A percentile compares a stretch with the other conserved stretches of the same genome.
These are phyloP conservation scores for Hypanus sabinus DNA, from an alignment of 2,113 vertebrate species.

Conservation along the genomic window DNA sequence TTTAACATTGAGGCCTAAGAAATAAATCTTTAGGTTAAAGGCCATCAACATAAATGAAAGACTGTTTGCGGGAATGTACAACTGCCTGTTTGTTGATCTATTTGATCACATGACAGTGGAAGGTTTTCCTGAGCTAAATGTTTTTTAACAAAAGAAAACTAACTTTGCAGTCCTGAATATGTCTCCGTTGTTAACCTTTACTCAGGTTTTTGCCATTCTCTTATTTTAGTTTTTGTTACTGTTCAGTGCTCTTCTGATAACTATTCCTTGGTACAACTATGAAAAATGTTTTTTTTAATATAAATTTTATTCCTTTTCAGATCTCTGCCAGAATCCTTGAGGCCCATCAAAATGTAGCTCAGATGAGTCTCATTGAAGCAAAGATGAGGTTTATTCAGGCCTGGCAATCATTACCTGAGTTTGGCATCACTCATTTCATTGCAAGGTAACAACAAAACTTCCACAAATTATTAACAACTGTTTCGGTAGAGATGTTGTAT, in stretches of 20 bases:
- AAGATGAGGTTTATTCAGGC: constrained; percentile 98
- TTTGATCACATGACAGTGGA: constrained; percentile 23
- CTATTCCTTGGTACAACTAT: background rate
- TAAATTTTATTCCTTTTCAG: constrained; percentile 51
- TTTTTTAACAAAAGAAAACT: constrained; percentile 15
- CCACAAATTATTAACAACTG: background rate
- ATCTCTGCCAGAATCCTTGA: constrained; percentile 92
- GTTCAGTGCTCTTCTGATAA: background rate
- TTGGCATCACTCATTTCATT: constrained; percentile 97
- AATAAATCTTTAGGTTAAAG: background rate
- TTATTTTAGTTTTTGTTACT: background rate
- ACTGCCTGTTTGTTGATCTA: constrained; percentile 17
- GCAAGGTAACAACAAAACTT: constrained; percentile 65
- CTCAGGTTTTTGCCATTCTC: constrained; percentile 4
- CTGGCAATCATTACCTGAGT: constrained; percentile 95
- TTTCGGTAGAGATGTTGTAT: background rate
- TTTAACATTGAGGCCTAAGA: background rate
- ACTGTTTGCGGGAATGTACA: background rate
- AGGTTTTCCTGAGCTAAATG: constrained; percentile 11
- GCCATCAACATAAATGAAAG: background rate
- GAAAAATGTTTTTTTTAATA: background rate
- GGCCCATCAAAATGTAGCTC: constrained; percentile 94
- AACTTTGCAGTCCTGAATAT: constrained; percentile 16
- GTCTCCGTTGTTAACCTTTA: background rate
- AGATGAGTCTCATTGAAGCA: constrained; percentile 97